Evolutionary conservation across 2,797 vertebrate species (phyloP).

Genomic region (Pipistrellus pipistrellus): DNA sequence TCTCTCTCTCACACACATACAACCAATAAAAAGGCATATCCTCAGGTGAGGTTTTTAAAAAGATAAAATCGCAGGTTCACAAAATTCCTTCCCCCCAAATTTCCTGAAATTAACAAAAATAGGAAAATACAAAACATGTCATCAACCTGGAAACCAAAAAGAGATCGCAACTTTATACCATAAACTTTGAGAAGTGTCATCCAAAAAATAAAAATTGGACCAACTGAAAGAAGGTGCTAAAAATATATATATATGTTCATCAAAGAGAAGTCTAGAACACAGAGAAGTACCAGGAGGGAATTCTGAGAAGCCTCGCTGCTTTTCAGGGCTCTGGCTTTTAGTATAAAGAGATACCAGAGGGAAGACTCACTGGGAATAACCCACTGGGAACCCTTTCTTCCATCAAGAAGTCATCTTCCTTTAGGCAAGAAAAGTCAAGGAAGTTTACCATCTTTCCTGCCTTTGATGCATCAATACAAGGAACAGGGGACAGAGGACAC

Average conservation of each 20-base stretch:
- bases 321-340: background rate
- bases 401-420: background rate
- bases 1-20: background rate
- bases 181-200: constrained; percentile 49
- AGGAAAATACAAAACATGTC: constrained; percentile 40
- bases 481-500: background rate
- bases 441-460: background rate
- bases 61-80: background rate
- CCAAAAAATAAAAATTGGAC: constrained; percentile 44
- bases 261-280: constrained; percentile 1
- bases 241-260: background rate
- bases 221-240: background rate
- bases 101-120: constrained; percentile 53
- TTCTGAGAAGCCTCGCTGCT: background rate
- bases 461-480: background rate
- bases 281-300: background rate
- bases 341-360: background rate
- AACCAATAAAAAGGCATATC: background rate
- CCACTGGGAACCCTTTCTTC: background rate
- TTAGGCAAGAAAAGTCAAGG: background rate
- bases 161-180: background rate
- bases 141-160: constrained; percentile 38
- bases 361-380: background rate
- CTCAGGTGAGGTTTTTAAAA: background rate
- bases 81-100: background rate